A percentile compares a stretch with the other conserved stretches of the same genome.
Evolutionary conservation across 2,888 invertebrate genomes (phyloP).

Genomic region (Latrodectus hesperus): DNA sequence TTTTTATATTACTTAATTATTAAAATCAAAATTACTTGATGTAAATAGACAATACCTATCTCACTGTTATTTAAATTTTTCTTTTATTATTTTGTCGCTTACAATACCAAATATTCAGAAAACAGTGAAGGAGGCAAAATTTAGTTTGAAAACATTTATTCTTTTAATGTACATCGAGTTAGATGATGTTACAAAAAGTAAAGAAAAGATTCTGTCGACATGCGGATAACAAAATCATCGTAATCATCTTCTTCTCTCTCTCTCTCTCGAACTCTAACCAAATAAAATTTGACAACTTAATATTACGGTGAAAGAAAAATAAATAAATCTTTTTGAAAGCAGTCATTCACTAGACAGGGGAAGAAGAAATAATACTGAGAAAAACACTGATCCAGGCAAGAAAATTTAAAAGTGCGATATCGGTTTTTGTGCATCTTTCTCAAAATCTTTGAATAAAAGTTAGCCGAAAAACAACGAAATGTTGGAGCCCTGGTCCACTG

Average conservation of each 20-base stretch:
- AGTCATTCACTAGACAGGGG: neutral
- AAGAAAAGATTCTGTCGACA: no score
- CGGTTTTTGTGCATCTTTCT: neutral
- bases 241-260: neutral
- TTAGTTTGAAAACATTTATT: no score
- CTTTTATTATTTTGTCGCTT: no score
- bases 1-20: no score
- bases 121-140: no score
- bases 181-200: no score
- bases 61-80: no score
- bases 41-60: no score
- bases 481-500: neutral
- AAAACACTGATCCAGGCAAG: neutral
- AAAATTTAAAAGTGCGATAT: constrained; percentile 1
- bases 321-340: neutral
- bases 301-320: neutral
- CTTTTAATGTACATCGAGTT: no score
- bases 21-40: no score
- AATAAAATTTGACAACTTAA: constrained; percentile 5
- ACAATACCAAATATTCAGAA: no score
- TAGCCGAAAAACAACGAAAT: neutral
- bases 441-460: neutral
- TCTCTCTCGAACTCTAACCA: neutral
- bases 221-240: neutral
- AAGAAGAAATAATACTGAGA: neutral